Evolutionary conservation across 2,113 vertebrate genomes (phyloP), one percentile per base, ranked within the genome.

Genomic region (Xenopus borealis): DNA sequence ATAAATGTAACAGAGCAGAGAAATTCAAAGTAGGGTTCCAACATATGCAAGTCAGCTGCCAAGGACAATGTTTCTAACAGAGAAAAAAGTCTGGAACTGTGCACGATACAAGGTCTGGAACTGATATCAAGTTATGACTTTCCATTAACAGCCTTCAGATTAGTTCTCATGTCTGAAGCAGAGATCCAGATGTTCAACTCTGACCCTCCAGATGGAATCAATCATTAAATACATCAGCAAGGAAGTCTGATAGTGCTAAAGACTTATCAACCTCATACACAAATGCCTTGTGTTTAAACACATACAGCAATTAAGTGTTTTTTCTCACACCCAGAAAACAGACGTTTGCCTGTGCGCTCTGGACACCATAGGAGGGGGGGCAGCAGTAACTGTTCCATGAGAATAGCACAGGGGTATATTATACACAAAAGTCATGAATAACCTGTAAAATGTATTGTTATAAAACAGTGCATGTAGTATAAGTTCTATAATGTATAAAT

Each of bases 141-240:
- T 23, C 61, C 58, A 45, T 10, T 16, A 50, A 33, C 72, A 75
- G 65, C 73, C 57, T 62, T 58, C 74, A 17, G 66, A 76, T 64
- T 69, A 76, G 74, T 76, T 76, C 66, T 76, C 74, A 76, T 76
- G 74, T 76, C 74, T 76, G 59, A 57, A 53, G 66, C 66, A 46
- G 7, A 19, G 14, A 55, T 70, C 59, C 74, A 76, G 74, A 76
- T 76, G 74, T 76, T 69, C 66, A 47, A 30, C 73, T 58, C 45
- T 76, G 66, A 76, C 66, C 74, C 20, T 76, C 66, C 74, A 70
- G 58, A 76, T 70, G 67, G 66, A 69, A 27, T 46, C 47, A 70
- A 70, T 76, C 50, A 55, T 30, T 69, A 62, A 17, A 63, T 70
- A 52, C 66, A 76, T n/a, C 3, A 69, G 74, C 55, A 33, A 69